These are phyloP conservation scores for Lathamus discolor DNA, from an alignment of 2,113 vertebrate species.

Conservation along the genomic window DNA sequence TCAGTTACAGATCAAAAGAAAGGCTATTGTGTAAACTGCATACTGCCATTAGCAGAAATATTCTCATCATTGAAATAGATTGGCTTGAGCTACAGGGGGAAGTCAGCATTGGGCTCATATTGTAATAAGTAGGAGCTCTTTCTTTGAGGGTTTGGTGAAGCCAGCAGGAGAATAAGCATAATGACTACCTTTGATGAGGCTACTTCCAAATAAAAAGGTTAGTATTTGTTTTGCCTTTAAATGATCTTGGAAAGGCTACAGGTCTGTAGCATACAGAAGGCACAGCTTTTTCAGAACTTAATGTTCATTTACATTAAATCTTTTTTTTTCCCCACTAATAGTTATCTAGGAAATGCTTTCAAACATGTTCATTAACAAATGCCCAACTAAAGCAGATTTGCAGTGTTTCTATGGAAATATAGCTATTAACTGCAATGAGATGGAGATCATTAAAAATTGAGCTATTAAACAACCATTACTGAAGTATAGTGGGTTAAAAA, in stretches of 20 bases:
- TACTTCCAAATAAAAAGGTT: not conserved
- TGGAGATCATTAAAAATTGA: slow-evolving; percentile 34
- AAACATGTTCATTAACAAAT: slow-evolving; percentile 48
- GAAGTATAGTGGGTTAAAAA: slow-evolving; percentile 7
- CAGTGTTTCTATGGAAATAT: slow-evolving; percentile 54
- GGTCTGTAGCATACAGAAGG: slow-evolving; percentile 13
- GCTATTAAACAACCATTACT: slow-evolving; percentile 28
- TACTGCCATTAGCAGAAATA: slow-evolving; percentile 67
- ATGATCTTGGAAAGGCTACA: not conserved
- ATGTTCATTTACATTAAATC: not conserved
- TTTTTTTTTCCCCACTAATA: slow-evolving; percentile 31
- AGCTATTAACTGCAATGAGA: slow-evolving; percentile 37
- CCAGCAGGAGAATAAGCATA: slow-evolving; percentile 6
- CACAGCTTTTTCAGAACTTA: slow-evolving; percentile 29
- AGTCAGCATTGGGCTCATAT: slow-evolving; percentile 36
- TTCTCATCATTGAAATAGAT: slow-evolving; percentile 73
- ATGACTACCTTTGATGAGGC: slow-evolving; percentile 11
- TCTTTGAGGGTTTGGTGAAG: not conserved
- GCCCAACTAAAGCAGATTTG: slow-evolving; percentile 37
- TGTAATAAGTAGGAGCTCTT: not conserved
- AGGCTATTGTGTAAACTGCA: slow-evolving; percentile 69
- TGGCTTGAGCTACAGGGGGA: slow-evolving; percentile 57
- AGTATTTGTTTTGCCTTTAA: slow-evolving; percentile 28
- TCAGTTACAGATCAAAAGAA: slow-evolving; percentile 70
- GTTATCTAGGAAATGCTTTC: slow-evolving; percentile 49